Percentiles rank a stretch among this genome's conserved stretches.
Evolutionary conservation across 2,113 vertebrate genomes (phyloP).

Genomic region (Ictalurus punctatus): DNA sequence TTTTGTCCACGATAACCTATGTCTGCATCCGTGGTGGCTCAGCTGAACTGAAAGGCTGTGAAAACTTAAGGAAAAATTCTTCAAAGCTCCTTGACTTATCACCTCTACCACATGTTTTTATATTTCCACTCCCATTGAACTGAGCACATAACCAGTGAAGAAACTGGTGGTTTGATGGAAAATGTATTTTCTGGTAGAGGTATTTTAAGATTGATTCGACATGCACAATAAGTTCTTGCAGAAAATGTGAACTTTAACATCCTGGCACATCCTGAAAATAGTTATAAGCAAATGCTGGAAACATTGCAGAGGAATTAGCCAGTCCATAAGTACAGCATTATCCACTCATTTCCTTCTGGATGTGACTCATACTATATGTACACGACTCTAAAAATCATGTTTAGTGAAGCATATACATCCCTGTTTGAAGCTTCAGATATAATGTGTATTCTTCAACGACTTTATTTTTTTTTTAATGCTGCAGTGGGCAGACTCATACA

Average conservation of each 20-base stretch:
- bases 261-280: not conserved
- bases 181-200: not conserved
- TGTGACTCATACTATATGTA: too few relatives aligned
- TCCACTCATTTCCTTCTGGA: not conserved
- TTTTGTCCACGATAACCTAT: not conserved
- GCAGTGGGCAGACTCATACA: not conserved
- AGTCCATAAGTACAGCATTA: not conserved
- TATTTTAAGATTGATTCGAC: not conserved
- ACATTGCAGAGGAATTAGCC: not conserved
- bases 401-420: not conserved
- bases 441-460: not conserved
- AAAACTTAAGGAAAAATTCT: constrained; percentile 8
- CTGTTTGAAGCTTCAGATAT: not conserved
- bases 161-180: not conserved
- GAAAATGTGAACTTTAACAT: not conserved
- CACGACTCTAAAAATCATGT: not conserved
- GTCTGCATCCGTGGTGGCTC: constrained; percentile 9
- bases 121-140: not conserved
- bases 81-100: constrained; percentile 19
- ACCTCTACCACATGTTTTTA: constrained; percentile 14
- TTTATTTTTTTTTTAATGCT: not conserved
- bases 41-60: constrained; percentile 4
- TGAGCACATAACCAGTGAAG: constrained; percentile 1
- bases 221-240: constrained; percentile 1
- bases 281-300: not conserved